phyloP scores from a whole-genome alignment of 2,888 invertebrate species.

The Octonoba sinensis region DNA sequence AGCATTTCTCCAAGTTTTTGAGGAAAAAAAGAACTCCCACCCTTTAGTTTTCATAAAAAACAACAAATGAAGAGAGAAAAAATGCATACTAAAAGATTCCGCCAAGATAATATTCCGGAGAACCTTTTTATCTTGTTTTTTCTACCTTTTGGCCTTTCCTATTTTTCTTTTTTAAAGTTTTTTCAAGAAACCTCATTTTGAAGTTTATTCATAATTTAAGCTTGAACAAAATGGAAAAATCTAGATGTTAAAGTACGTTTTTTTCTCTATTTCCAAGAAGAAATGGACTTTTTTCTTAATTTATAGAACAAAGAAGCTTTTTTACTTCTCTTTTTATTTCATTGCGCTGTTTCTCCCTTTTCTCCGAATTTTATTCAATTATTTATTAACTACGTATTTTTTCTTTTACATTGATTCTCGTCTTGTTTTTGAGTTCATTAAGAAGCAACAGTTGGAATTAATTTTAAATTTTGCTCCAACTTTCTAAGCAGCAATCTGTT shows the following conservation, averaged over 20 bases:
- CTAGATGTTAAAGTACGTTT: conserved; percentile 20
- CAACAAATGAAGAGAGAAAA: background rate
- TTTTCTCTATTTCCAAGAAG: background rate
- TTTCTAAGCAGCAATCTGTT: no score
- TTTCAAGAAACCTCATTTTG: conserved; percentile 48
- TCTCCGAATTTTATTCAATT: background rate
- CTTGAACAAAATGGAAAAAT: conserved; percentile 37
- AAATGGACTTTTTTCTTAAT: conserved; percentile 12
- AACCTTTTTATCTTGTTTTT: conserved; percentile 31
- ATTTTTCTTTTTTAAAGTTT: conserved; percentile 12
- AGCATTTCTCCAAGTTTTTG: background rate
- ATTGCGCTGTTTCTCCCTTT: conserved; percentile 23
- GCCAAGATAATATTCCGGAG: conserved; percentile 45
- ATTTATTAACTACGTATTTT: conserved; percentile 1
- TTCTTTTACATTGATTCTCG: conserved; percentile 3
- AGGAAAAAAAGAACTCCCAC: no score
- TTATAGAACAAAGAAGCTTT: conserved; percentile 19
- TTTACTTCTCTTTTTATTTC: background rate
- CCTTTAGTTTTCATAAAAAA: no score
- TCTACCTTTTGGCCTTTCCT: conserved; percentile 24
- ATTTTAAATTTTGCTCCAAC: background rate
- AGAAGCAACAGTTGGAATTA: conserved; percentile 21
- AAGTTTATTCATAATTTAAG: conserved; percentile 54
- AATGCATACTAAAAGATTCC: conserved; percentile 32
- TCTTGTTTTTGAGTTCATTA: conserved; percentile 11